phyloP scores from a whole-genome alignment of 1,140 invertebrate genomes.

The Mercenaria mercenaria region DNA sequence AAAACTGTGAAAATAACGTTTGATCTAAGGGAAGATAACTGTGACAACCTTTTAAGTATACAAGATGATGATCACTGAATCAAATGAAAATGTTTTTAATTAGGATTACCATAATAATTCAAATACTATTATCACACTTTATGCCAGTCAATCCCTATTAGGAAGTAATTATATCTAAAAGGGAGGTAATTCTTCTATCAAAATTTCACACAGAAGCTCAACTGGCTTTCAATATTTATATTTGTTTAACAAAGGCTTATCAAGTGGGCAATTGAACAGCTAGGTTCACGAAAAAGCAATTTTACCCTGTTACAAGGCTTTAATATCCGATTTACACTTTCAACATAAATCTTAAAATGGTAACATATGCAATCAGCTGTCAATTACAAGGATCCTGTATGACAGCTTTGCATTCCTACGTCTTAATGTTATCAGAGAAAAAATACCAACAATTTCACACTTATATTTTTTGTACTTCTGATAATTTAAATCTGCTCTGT shows the following conservation, averaged over 20 bases:
- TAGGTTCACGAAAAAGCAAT: neutral
- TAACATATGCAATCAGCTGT: constrained; percentile 17
- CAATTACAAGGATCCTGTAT: constrained; percentile 19
- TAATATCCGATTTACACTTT: constrained; percentile 12
- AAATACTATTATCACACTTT: too few species aligned
- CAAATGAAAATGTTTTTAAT: too few species aligned
- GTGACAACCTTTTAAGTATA: too few species aligned
- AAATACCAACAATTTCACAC: neutral
- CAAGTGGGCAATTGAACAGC: constrained; percentile 15
- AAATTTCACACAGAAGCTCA: neutral
- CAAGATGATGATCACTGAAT: too few species aligned
- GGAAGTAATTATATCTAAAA: neutral
- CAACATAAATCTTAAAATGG: neutral
- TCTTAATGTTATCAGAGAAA: constrained; percentile 13
- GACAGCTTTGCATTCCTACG: neutral
- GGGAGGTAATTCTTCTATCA: neutral
- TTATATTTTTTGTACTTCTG: neutral
- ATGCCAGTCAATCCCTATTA: too few species aligned
- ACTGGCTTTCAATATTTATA: too few species aligned
- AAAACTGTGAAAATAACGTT: too few species aligned
- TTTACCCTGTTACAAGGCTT: neutral
- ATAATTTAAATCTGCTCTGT: neutral
- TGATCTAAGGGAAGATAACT: too few species aligned
- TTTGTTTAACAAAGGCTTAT: constrained; percentile 8
- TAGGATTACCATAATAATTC: too few species aligned